Evolutionary conservation across 2,888 invertebrate species (phyloP).

Genomic region (Lasioglossum leucozonium): DNA sequence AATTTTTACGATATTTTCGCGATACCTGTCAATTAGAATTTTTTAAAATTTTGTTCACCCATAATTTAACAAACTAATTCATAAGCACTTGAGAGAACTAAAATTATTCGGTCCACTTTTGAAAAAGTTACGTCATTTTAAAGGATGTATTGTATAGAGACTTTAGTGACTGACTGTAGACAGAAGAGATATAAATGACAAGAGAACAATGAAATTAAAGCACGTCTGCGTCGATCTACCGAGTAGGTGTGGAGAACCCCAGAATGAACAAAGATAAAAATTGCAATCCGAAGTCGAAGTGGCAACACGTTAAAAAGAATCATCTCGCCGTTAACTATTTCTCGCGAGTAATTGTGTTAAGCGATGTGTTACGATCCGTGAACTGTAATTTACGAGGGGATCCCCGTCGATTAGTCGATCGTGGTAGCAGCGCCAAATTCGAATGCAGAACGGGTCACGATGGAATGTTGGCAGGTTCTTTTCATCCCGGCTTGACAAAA

Average conservation of each 20-base stretch:
- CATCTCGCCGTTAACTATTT: conserved; percentile 40
- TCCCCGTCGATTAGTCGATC: conserved; percentile 28
- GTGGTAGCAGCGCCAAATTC: conserved; percentile 71
- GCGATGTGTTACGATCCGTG: conserved; percentile 56
- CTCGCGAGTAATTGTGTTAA: conserved; percentile 51
- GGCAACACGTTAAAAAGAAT: conserved; percentile 23
- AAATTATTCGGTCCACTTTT: not conserved
- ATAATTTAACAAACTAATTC: no score
- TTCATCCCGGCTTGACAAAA: conserved; percentile 76
- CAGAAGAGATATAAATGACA: not conserved
- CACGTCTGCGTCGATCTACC: not conserved
- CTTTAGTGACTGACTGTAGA: not conserved
- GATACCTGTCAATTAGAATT: no score
- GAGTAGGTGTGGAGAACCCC: not conserved
- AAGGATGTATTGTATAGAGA: not conserved
- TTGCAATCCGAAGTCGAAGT: conserved; percentile 13
- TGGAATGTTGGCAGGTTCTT: conserved; percentile 79
- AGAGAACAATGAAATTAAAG: not conserved
- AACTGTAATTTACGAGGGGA: conserved; percentile 66
- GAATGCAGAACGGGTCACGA: conserved; percentile 72
- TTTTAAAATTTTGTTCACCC: no score
- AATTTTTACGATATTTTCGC: no score
- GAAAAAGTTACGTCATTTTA: not conserved
- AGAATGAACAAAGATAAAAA: not conserved
- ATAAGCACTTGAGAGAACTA: no score